These are phyloP conservation scores for Catalaphyllia jardinei DNA, from an alignment of 64 coral and sea anemone genomes.

Conservation along the genomic window DNA sequence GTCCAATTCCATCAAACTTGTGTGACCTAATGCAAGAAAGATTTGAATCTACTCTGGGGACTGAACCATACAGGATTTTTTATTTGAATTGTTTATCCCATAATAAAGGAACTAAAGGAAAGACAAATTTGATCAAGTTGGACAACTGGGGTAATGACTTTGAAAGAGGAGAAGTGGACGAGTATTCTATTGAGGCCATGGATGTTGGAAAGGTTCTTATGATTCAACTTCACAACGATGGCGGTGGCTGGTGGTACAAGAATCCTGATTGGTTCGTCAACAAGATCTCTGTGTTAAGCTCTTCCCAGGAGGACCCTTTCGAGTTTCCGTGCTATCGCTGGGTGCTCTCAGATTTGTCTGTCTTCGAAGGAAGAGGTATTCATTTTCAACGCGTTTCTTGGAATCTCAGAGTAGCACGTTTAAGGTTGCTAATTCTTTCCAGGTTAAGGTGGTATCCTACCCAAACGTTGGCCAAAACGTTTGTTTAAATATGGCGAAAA, in stretches of 20 bases:
- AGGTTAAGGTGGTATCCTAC: no score
- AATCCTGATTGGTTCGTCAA: constrained; percentile 75
- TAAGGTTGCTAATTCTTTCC: no score
- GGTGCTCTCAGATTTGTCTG: constrained; percentile 53
- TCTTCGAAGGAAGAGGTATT: constrained; percentile 63
- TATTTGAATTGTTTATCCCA: not conserved
- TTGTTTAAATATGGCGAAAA: no score
- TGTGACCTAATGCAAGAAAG: no score
- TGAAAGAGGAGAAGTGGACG: constrained; percentile 39
- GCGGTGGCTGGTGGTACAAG: constrained; percentile 32
- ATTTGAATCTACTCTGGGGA: no score
- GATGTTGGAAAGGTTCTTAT: constrained; percentile 63
- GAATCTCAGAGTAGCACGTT: no score
- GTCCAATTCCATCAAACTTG: no score
- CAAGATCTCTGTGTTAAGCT: constrained; percentile 46
- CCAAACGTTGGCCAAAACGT: no score
- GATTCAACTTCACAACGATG: constrained; percentile 54
- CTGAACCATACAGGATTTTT: not conserved
- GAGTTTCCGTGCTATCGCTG: constrained; percentile 69
- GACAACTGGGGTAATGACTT: constrained; percentile 65
- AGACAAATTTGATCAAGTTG: constrained; percentile 37
- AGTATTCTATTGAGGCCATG: constrained; percentile 34
- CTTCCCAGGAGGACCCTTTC: constrained; percentile 20
- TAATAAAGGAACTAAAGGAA: constrained; percentile 53
- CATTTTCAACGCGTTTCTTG: no score